Evolutionary conservation across 1,140 invertebrate genomes (phyloP).

Genomic region (Drosophila baimaii): DNA sequence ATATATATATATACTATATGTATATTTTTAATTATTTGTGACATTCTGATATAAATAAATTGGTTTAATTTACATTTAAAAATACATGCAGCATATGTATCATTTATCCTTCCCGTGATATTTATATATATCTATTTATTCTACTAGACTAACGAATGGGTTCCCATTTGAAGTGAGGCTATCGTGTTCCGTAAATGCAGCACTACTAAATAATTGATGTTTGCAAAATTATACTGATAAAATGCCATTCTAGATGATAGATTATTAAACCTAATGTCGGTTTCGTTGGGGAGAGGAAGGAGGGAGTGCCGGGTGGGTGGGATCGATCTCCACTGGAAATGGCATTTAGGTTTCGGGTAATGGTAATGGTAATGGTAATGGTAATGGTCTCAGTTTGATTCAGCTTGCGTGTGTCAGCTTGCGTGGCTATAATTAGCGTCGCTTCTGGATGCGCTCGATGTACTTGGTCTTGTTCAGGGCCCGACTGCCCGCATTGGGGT

Average conservation of each 20-base stretch:
- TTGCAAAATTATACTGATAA: slow-evolving; percentile 30
- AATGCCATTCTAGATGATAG: not conserved
- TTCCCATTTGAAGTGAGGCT: not conserved
- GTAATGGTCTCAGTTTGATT: slow-evolving; percentile 9
- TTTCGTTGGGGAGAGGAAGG: not conserved
- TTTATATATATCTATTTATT: not conserved
- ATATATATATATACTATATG: not conserved
- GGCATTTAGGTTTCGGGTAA: not conserved
- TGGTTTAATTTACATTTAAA: slow-evolving; percentile 27
- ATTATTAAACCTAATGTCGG: slow-evolving; percentile 30
- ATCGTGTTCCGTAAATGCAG: slow-evolving; percentile 22
- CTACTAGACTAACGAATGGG: slow-evolving; percentile 7
- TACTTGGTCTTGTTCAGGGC: slow-evolving; percentile 97
- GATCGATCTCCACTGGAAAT: slow-evolving; percentile 4
- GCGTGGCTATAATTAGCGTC: slow-evolving; percentile 40
- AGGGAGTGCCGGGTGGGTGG: not conserved
- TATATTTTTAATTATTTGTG: not conserved
- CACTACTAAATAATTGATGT: slow-evolving; percentile 7
- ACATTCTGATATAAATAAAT: slow-evolving; percentile 2
- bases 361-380: slow-evolving; percentile 9
- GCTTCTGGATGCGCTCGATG: slow-evolving; percentile 87
- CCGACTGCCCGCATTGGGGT: slow-evolving; percentile 93
- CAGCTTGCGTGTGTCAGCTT: slow-evolving; percentile 9
- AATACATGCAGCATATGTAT: slow-evolving; percentile 6
- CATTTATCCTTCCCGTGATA: not conserved